These are phyloP conservation scores for Polyergus mexicanus DNA, from an alignment of 1,140 invertebrate species.

Conservation along the genomic window DNA sequence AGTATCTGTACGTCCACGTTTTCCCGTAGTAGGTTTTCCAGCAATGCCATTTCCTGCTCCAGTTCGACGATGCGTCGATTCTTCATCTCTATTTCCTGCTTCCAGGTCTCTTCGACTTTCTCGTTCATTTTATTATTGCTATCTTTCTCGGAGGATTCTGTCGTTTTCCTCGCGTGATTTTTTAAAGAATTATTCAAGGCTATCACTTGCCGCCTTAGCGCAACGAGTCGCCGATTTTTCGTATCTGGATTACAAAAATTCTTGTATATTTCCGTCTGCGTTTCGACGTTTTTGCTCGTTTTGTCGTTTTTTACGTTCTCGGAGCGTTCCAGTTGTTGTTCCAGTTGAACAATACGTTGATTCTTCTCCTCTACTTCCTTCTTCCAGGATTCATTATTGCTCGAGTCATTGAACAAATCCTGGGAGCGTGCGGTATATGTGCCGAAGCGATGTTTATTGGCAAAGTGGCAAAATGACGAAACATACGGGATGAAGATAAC, in stretches of 20 bases:
- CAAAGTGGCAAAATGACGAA: constrained; percentile 19
- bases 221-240: constrained; percentile 23
- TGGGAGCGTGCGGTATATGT: constrained; percentile 37
- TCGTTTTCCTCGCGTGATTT: neutral
- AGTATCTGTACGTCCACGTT: constrained; percentile 88
- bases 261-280: neutral
- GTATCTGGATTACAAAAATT: neutral
- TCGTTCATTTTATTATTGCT: neutral
- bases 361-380: constrained; percentile 79
- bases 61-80: constrained; percentile 87
- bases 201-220: constrained; percentile 16
- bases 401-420: constrained; percentile 12
- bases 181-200: neutral
- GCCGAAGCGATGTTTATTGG: constrained; percentile 27
- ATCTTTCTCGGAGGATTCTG: neutral
- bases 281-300: neutral
- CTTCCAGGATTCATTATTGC: constrained; percentile 9
- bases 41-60: constrained; percentile 87
- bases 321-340: constrained; percentile 3
- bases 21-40: constrained; percentile 87
- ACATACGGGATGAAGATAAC: constrained; percentile 17
- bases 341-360: constrained; percentile 87
- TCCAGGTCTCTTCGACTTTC: constrained; percentile 76
- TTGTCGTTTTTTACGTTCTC: neutral
- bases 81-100: constrained; percentile 85